Conservation (phyloP, 1,140 invertebrate species). For the Hestina assimilis region DNA sequence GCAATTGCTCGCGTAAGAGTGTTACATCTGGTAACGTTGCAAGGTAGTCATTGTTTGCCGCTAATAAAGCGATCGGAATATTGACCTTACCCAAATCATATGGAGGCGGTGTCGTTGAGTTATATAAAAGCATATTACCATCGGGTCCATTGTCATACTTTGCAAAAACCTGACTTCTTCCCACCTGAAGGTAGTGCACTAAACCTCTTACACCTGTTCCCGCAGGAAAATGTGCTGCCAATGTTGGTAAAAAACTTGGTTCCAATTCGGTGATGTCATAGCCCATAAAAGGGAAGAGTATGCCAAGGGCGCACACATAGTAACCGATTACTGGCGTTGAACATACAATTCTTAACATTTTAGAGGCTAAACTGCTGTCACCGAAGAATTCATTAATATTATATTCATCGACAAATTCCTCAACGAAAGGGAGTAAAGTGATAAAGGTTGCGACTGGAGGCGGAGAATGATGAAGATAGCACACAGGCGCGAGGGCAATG, state of each 20-base stretch:
- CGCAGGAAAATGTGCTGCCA: slow-evolving; percentile 24
- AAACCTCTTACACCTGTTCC: slow-evolving; percentile 81
- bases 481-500: slow-evolving; percentile 25
- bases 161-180: slow-evolving; percentile 49
- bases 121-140: slow-evolving; percentile 75
- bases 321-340: not conserved
- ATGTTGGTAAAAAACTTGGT: slow-evolving; percentile 8
- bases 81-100: slow-evolving; percentile 78
- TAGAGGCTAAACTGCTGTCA: not conserved
- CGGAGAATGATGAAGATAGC: slow-evolving; percentile 11
- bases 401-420: not conserved
- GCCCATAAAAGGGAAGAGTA: slow-evolving; percentile 18
- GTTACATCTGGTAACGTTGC: slow-evolving; percentile 76
- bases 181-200: slow-evolving; percentile 79
- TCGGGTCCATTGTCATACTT: slow-evolving; percentile 76
- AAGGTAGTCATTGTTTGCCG: slow-evolving; percentile 24
- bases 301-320: slow-evolving; percentile 10
- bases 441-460: not conserved
- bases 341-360: not conserved
- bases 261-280: slow-evolving; percentile 30
- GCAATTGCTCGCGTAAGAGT: slow-evolving; percentile 61
- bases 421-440: not conserved
- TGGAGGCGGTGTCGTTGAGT: slow-evolving; percentile 66
- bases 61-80: slow-evolving; percentile 78
- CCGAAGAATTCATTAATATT: not conserved